Conservation (phyloP, 2,888 invertebrate genomes). For the Drosophila atripex region DNA sequence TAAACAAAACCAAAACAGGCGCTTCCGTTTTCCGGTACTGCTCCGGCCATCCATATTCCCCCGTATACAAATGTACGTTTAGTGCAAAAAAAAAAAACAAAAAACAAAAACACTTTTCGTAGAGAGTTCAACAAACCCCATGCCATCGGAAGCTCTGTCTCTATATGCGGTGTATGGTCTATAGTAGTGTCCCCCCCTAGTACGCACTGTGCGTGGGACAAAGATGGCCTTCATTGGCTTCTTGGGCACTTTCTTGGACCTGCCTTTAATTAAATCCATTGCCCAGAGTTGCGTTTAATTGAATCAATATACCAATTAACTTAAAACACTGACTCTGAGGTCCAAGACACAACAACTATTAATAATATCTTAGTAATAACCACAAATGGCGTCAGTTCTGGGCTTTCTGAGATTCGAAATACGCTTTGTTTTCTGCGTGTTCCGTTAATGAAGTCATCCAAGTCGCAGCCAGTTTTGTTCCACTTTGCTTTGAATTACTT, state of each 20-base stretch:
- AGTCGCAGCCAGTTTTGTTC: conserved; percentile 62
- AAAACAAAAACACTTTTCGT: no score
- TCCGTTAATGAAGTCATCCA: conserved; percentile 73
- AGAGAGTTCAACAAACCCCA: conserved; percentile 40
- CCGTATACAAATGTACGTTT: neutral
- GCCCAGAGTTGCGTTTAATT: conserved; percentile 54
- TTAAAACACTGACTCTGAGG: neutral
- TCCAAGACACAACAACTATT: neutral
- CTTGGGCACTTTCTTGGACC: conserved; percentile 10
- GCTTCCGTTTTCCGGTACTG: conserved; percentile 73
- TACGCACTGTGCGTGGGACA: conserved; percentile 48
- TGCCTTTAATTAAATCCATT: conserved; percentile 57
- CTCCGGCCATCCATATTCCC: no score
- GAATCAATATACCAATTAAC: conserved; percentile 62
- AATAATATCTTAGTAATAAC: conserved; percentile 1
- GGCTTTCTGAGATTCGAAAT: conserved; percentile 14
- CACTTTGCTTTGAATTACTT: conserved; percentile 28
- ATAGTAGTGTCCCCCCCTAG: no score
- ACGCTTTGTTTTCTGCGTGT: conserved; percentile 36
- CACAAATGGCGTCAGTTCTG: neutral
- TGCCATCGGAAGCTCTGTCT: no score
- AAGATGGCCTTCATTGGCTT: conserved; percentile 33
- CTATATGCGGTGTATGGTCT: no score
- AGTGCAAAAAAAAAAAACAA: conserved; percentile 25
- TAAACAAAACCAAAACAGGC: conserved; percentile 68